phyloP scores from a whole-genome alignment of 2,888 invertebrate species.

The Limnephilus rhombicus region DNA sequence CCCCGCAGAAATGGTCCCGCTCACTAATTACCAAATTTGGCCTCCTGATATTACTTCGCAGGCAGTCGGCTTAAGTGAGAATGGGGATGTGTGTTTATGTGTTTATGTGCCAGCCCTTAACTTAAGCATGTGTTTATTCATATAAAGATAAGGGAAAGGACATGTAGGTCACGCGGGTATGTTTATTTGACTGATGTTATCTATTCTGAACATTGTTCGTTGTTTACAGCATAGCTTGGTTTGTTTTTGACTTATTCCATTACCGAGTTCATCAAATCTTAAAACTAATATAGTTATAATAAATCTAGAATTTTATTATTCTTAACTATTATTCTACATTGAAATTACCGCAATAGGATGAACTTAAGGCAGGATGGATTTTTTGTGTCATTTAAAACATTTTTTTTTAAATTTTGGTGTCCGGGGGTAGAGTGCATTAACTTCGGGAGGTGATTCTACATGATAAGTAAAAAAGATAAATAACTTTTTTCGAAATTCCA shows the following conservation, averaged over 20 bases:
- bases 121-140: constrained; percentile 12
- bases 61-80: constrained; percentile 41
- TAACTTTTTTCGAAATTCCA: no score
- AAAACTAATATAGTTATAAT: no score
- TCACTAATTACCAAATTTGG: constrained; percentile 51
- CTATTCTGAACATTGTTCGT: not conserved
- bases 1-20: constrained; percentile 30
- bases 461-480: no score
- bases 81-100: constrained; percentile 11
- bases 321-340: no score
- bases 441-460: no score
- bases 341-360: no score
- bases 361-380: no score
- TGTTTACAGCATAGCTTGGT: not conserved
- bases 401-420: no score
- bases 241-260: not conserved
- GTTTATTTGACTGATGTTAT: not conserved
- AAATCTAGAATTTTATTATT: no score
- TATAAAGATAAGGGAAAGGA: not conserved
- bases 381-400: no score
- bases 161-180: not conserved
- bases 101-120: not conserved
- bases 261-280: no score
- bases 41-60: constrained; percentile 44
- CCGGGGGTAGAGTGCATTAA: no score